Evolutionary conservation across 2,888 invertebrate genomes (phyloP), one percentile per base, ranked within the genome.

Genomic region (Drosophila merina): DNA sequence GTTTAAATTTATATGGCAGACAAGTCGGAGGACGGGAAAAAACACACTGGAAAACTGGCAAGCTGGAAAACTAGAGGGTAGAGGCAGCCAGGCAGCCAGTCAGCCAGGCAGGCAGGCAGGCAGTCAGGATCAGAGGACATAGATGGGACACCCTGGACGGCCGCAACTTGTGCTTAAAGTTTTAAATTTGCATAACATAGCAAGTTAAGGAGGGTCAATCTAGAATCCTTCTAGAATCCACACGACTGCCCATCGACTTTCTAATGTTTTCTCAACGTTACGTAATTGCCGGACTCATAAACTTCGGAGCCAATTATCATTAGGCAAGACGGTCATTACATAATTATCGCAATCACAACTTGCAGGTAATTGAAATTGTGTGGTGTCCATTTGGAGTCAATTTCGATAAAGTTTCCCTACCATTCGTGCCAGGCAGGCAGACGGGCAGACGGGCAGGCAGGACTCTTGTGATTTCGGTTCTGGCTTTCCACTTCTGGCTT

Each of bases 301-400:
- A 83, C 77, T 79, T 44, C 55, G 33, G 28, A 51, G 54, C 58
- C 86, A 84, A 83, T 82, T 76, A 84, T 86, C 83, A 86, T 81
- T 86, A 84, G 70, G 60, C 60, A 26, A 36, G 26, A 42, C 49
- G 54, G 75, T 69, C 86, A 83, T 83, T 83, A 87, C 88, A 86
- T 84, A 84, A 84, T 84, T 84, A 87, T 82, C 84, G 86, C 87
- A 86, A 79, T 85, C 87, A 86, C 76, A 81, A 77, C 62, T 71
- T 74, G 72, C 74, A 75, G 77, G 80, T 84, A 84, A 87, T 84
- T 84, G 84, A 84, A 84, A 84, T 83, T 82, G 72, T 82, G 33
- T 42, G 62, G 57, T 50, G 54, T 86, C 81, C 84, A 83, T 86
- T 83, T 76, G 82, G 82, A 86, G 85, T 84, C 86, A 84, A 83